phyloP scores from a whole-genome alignment of 2,888 invertebrate genomes.

The Elaeidobius kamerunicus region DNA sequence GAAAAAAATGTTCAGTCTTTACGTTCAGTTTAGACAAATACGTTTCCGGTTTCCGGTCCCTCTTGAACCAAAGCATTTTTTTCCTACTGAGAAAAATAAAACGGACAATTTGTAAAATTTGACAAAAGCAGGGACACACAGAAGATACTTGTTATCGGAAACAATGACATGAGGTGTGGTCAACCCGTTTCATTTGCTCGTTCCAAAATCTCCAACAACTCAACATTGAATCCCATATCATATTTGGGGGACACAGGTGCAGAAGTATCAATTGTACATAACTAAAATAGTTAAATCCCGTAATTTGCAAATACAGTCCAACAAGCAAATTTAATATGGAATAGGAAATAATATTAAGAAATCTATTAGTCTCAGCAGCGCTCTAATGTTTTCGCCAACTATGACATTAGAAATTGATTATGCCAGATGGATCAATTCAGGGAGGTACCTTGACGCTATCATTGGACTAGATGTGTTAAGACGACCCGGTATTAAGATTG shows the following conservation, averaged over 20 bases:
- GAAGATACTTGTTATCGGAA: conserved; percentile 7
- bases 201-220: conserved; percentile 11
- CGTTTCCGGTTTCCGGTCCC: no score
- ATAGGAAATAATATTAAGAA: conserved; percentile 15
- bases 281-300: conserved; percentile 15
- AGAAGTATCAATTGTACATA: conserved; percentile 20
- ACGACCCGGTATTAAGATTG: conserved; percentile 11
- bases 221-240: conserved; percentile 11
- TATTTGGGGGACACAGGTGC: conserved; percentile 21
- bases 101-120: conserved; percentile 1
- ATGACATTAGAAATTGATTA: conserved; percentile 22
- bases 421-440: conserved; percentile 24
- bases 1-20: conserved; percentile 1
- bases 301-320: conserved; percentile 3
- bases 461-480: conserved; percentile 7
- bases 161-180: conserved; percentile 1
- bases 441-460: conserved; percentile 16
- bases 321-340: conserved; percentile 4
- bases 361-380: conserved; percentile 14
- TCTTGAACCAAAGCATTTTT: no score
- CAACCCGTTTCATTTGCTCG: conserved; percentile 6
- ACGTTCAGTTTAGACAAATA: no score
- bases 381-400: conserved; percentile 14
- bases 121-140: conserved; percentile 6
- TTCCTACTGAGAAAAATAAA: background rate